Evolutionary conservation across 2,888 invertebrate species (phyloP).

Genomic region (Homarus gammarus): DNA sequence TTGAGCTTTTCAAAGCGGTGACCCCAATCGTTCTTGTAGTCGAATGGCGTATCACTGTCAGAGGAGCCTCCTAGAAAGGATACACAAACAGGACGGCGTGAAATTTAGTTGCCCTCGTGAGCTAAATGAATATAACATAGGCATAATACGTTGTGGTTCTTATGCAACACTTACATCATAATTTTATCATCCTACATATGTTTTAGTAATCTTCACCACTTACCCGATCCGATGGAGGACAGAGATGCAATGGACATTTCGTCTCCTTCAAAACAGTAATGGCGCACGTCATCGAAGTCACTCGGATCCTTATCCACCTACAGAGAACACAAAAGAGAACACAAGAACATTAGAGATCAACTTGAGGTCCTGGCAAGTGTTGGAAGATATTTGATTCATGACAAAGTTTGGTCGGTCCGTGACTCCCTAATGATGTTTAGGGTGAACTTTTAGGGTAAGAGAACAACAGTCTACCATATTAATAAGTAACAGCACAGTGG

Average conservation of each 20-base stretch:
- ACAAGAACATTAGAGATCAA: too few species aligned
- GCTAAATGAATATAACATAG: neutral
- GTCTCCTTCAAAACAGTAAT: slow-evolving; percentile 75
- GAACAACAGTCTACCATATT: too few species aligned
- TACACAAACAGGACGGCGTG: neutral
- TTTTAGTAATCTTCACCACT: too few species aligned
- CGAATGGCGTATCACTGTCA: slow-evolving; percentile 54
- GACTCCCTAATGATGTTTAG: too few species aligned
- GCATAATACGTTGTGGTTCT: too few species aligned
- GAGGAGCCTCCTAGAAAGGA: slow-evolving; percentile 41
- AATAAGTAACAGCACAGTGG: neutral
- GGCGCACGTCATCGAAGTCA: slow-evolving; percentile 74
- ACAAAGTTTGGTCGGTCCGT: too few species aligned
- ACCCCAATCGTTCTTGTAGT: slow-evolving; percentile 73
- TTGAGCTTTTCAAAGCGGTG: slow-evolving; percentile 69
- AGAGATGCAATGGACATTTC: slow-evolving; percentile 74
- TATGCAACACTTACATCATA: too few species aligned
- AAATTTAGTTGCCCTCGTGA: too few species aligned
- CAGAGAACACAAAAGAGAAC: neutral
- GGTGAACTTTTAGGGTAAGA: too few species aligned
- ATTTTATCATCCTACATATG: neutral
- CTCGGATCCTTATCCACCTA: slow-evolving; percentile 71
- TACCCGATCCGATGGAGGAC: slow-evolving; percentile 75
- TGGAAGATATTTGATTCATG: too few species aligned
- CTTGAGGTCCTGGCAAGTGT: too few species aligned